Evolutionary conservation across 2,888 invertebrate genomes (phyloP).

Genomic region (Subacronicta megacephala): DNA sequence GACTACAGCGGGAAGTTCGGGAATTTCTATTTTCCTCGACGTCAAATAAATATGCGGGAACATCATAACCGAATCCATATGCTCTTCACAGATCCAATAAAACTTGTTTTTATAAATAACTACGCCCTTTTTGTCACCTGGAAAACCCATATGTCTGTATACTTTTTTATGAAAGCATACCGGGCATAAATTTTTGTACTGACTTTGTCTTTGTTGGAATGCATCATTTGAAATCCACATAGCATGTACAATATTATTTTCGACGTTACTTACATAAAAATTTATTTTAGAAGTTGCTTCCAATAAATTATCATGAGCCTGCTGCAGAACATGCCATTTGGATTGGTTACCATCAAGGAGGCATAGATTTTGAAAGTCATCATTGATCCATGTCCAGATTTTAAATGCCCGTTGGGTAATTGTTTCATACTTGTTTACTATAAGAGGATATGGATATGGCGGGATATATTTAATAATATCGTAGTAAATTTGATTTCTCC

Average conservation of each 20-base stretch:
- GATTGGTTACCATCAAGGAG: constrained; percentile 84
- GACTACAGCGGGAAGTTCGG: constrained; percentile 86
- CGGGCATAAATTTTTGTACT: constrained; percentile 89
- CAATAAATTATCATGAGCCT: constrained; percentile 75
- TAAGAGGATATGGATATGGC: constrained; percentile 75
- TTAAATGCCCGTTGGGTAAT: constrained; percentile 75
- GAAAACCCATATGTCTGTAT: constrained; percentile 77
- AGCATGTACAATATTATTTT: constrained; percentile 83
- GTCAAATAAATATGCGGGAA: constrained; percentile 79
- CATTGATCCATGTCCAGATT: constrained; percentile 85
- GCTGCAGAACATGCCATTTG: constrained; percentile 88
- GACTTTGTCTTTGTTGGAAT: constrained; percentile 85
- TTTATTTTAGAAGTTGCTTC: constrained; percentile 80
- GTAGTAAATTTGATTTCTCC: constrained; percentile 74
- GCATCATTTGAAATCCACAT: constrained; percentile 89
- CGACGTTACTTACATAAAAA: constrained; percentile 84
- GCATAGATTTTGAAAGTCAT: constrained; percentile 88
- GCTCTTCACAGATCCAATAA: constrained; percentile 91
- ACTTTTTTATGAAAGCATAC: constrained; percentile 84
- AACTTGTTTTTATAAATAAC: constrained; percentile 87
- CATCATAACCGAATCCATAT: constrained; percentile 82
- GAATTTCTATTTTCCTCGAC: constrained; percentile 68
- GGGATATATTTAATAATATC: constrained; percentile 72
- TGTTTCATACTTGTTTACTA: constrained; percentile 77
- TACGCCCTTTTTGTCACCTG: constrained; percentile 87